Evolutionary conservation across 2,797 vertebrate genomes (phyloP).

Genomic region (Octomys mimax): DNA sequence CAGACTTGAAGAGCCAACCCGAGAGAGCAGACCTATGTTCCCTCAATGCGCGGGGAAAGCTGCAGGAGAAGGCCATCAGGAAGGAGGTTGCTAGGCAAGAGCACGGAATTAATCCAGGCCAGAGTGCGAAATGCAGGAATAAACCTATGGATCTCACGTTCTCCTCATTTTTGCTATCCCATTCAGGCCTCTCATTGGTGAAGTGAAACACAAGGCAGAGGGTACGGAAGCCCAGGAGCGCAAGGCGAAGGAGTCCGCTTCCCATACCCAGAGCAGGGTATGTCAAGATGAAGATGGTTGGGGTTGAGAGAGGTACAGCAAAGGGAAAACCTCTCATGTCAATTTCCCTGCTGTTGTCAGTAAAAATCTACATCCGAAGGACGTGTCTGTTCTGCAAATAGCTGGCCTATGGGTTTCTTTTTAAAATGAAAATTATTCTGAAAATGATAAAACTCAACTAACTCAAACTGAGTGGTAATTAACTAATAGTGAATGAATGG

Average conservation of each 20-base stretch:
- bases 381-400: background rate
- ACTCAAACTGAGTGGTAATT: background rate
- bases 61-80: background rate
- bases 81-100: background rate
- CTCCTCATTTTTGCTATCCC: background rate
- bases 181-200: background rate
- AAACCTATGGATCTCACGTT: background rate
- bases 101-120: background rate
- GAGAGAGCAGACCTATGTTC: background rate
- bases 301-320: too few relatives aligned
- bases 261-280: background rate
- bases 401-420: background rate
- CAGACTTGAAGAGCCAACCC: background rate
- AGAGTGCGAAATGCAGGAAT: background rate
- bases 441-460: slow-evolving; percentile 26
- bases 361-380: background rate
- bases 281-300: background rate
- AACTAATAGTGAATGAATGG: background rate
- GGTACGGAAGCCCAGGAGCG: background rate
- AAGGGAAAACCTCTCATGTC: background rate
- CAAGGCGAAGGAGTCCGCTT: background rate
- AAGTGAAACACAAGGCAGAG: background rate
- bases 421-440: slow-evolving; percentile 3
- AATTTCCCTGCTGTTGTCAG: background rate
- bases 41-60: background rate